A percentile compares a stretch with the other conserved stretches of the same genome.
Conservation (phyloP, 1,140 invertebrate genomes). For the Drosophila carrolli region DNA sequence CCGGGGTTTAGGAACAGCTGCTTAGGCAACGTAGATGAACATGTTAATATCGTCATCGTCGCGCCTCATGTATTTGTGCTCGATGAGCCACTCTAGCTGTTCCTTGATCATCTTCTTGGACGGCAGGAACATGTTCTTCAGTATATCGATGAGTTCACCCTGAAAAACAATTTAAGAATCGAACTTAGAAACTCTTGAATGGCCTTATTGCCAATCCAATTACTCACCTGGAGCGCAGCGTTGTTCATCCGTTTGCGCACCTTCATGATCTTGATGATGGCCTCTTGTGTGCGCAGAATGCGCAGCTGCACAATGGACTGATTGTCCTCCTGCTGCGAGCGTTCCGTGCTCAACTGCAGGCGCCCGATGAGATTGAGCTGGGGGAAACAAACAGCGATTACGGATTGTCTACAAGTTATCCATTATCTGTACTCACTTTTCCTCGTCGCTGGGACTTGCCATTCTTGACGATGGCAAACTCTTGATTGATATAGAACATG, state of each 20-base stretch:
- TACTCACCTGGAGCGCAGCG: constrained; percentile 92
- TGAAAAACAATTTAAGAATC: constrained; percentile 33
- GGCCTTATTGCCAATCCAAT: not conserved
- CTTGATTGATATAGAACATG: constrained; percentile 98
- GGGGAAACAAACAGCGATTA: not conserved
- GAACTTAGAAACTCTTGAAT: not conserved
- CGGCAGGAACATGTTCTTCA: constrained; percentile 99
- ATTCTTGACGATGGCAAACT: constrained; percentile 96
- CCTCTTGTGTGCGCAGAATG: constrained; percentile 96
- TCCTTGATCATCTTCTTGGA: constrained; percentile 99
- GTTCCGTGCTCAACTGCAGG: constrained; percentile 96
- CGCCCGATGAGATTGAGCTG: constrained; percentile 95
- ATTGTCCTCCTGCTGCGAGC: constrained; percentile 98
- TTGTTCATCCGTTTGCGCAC: constrained; percentile 98
- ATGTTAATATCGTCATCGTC: constrained; percentile 99
- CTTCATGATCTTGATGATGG: constrained; percentile 99
- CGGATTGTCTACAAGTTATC: not conserved
- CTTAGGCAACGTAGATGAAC: constrained; percentile 98
- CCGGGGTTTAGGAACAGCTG: constrained; percentile 18
- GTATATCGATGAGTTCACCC: constrained; percentile 98
- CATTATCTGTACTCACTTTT: constrained; percentile 87
- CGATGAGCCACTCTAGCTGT: constrained; percentile 99
- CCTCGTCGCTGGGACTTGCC: constrained; percentile 96
- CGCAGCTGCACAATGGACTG: constrained; percentile 98
- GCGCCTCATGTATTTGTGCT: constrained; percentile 98